Evolutionary conservation across 2,113 vertebrate species (phyloP), one percentile per base, ranked within the genome.

Genomic region (Aythya baeri): DNA sequence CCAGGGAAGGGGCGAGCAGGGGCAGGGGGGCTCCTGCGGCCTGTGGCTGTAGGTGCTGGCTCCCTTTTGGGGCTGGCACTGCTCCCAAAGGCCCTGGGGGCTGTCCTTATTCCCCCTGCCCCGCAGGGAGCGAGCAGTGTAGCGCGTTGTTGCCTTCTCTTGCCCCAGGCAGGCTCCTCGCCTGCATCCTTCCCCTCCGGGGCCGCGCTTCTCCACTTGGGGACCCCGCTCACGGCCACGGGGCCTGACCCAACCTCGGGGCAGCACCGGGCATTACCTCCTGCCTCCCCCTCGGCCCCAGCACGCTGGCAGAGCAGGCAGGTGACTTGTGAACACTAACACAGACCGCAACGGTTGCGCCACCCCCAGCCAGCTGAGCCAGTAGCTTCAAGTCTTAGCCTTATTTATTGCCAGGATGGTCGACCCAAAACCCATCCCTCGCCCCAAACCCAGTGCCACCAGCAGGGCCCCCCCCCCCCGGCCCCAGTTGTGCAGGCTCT

Each of bases 341-440:
- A 15, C 65, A 86, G 90, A 23, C 54, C 43, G 59, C 41, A 43
- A 12, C 67, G 25, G 70, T 46, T 15, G 63, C 74, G 17, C 62
- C 83, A 2, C 3, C 71, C 86, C 94, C 83, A 32, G 71, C 76
- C 70, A 63, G 96, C 81, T 72, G 71, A 96, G 88, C 96, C 94
- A 91, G 67, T 88, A 88, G 92, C 92, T 86, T 61, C 17, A 31
- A 9, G 32, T 78, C 86, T 86, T 95, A 58, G 61, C 91, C 96
- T 97, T 97, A 96, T 97, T 97, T 97, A 97, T 97, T 97, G 58
- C 77, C 27, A 58, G 78, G 71, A 72, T 21, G 86, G 43, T 86
- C 9, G 62, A 18, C 84, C 34, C 34, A 34, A 34, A 34, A 34
- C 34, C 83, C 68, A 61, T 72, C 87, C 91, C 0, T 2, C 77